Conservation (phyloP, 1,140 invertebrate species). For the Drosophila melanica region DNA sequence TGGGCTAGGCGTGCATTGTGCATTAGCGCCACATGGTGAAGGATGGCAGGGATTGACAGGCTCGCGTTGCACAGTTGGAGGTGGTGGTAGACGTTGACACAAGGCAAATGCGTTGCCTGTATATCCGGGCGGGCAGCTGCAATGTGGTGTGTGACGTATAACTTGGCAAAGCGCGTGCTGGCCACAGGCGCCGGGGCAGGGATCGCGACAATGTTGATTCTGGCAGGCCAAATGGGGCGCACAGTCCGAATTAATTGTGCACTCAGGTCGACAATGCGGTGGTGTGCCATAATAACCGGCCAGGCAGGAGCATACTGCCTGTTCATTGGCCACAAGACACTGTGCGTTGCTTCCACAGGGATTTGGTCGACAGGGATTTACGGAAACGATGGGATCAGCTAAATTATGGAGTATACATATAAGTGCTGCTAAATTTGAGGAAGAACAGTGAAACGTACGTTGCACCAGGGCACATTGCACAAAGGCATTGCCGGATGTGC, state of each 20-base stretch:
- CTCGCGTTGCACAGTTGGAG: constrained; percentile 63
- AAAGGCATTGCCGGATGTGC: constrained; percentile 91
- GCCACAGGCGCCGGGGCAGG: constrained; percentile 89
- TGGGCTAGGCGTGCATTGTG: constrained; percentile 88
- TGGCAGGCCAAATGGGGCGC: constrained; percentile 87
- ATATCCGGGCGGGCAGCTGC: constrained; percentile 89
- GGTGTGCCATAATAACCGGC: constrained; percentile 86
- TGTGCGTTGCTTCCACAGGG: constrained; percentile 89
- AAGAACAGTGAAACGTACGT: constrained; percentile 84
- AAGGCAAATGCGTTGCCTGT: constrained; percentile 91
- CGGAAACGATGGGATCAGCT: constrained; percentile 62
- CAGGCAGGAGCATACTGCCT: constrained; percentile 88
- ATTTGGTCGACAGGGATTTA: constrained; percentile 88
- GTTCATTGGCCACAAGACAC: constrained; percentile 86
- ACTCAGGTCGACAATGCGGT: constrained; percentile 88
- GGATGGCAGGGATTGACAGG: constrained; percentile 87
- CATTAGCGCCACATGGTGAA: constrained; percentile 90
- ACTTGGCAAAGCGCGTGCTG: constrained; percentile 90
- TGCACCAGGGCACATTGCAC: constrained; percentile 83
- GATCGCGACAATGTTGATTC: constrained; percentile 89
- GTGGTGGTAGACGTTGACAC: constrained; percentile 66
- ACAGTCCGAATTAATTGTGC: constrained; percentile 88
- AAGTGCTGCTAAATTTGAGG: constrained; percentile 34
- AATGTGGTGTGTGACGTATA: constrained; percentile 92
- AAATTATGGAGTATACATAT: constrained; percentile 5